Percentiles rank a stretch among this genome's conserved stretches.
Conservation (phyloP, 2,113 vertebrate genomes). For the Cairina moschata region DNA sequence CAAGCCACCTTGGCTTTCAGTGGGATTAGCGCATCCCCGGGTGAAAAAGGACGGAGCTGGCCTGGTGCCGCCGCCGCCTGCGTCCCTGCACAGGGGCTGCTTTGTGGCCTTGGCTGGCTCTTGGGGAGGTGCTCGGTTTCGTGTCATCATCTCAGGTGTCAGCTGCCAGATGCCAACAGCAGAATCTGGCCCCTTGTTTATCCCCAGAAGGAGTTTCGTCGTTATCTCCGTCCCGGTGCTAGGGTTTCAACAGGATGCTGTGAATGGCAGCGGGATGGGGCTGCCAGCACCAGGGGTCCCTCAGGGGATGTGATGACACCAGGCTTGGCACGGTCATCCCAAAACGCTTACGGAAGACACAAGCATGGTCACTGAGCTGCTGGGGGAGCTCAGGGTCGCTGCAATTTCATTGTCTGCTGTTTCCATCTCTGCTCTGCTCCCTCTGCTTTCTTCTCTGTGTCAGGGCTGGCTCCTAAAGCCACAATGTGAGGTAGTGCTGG, state of each 20-base stretch:
- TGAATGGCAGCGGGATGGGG: neutral
- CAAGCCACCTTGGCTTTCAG: neutral
- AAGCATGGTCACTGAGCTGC: neutral
- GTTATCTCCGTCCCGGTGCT: slow-evolving; percentile 44
- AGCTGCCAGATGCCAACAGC: slow-evolving; percentile 8
- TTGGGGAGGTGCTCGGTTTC: neutral
- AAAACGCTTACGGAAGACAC: neutral
- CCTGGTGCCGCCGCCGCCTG: neutral
- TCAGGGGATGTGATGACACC: neutral
- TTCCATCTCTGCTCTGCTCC: neutral
- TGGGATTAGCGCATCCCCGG: neutral
- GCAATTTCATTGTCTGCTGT: slow-evolving; percentile 19
- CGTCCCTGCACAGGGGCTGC: neutral
- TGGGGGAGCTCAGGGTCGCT: neutral
- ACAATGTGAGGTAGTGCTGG: neutral
- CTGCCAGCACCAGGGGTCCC: neutral
- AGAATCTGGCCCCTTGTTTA: slow-evolving; percentile 61
- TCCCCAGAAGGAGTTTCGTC: slow-evolving; percentile 33
- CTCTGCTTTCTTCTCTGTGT: neutral
- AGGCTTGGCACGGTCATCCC: neutral
- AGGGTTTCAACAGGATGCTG: slow-evolving; percentile 41
- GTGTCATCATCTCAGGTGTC: neutral
- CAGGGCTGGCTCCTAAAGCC: neutral
- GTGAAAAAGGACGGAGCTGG: neutral
- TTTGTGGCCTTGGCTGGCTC: neutral